Percentiles rank a stretch among this genome's conserved stretches.
Evolutionary conservation across 2,113 vertebrate genomes (phyloP).

Genomic region (Pomatostomus ruficeps): DNA sequence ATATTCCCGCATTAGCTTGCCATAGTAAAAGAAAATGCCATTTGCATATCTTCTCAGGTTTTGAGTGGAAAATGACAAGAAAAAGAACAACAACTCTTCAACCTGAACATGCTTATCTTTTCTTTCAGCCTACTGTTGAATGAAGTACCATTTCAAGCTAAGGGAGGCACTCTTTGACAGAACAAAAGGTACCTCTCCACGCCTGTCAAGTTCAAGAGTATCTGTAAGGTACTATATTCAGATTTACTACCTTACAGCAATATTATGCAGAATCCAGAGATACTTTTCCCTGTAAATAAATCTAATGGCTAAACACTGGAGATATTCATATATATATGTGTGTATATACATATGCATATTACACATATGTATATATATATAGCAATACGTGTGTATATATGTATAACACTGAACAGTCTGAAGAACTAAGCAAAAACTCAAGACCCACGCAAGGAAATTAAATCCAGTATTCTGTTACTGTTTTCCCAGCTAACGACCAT

Average conservation of each 20-base stretch:
- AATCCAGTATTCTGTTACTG: not conserved
- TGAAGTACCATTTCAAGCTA: not conserved
- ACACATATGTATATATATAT: no score
- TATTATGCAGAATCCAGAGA: slow-evolving; percentile 50
- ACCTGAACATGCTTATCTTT: not conserved
- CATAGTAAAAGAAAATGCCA: not conserved
- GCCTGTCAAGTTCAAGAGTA: slow-evolving; percentile 53
- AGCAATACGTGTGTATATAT: not conserved
- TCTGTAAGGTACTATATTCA: slow-evolving; percentile 22
- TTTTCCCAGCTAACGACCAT: not conserved
- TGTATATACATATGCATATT: not conserved
- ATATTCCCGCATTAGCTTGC: not conserved
- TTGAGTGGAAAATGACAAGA: not conserved
- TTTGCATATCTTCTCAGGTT: not conserved
- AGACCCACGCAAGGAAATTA: not conserved
- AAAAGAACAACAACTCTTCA: not conserved
- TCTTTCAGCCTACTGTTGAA: not conserved
- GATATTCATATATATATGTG: not conserved
- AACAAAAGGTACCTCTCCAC: slow-evolving; percentile 41
- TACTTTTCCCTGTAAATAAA: slow-evolving; percentile 36
- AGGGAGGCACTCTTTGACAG: not conserved
- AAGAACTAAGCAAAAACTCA: slow-evolving; percentile 36
- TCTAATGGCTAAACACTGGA: slow-evolving; percentile 24
- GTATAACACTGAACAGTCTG: not conserved
- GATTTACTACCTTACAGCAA: slow-evolving; percentile 33